Conservation (phyloP, 2,888 invertebrate species). For the Panorpa germanica region DNA sequence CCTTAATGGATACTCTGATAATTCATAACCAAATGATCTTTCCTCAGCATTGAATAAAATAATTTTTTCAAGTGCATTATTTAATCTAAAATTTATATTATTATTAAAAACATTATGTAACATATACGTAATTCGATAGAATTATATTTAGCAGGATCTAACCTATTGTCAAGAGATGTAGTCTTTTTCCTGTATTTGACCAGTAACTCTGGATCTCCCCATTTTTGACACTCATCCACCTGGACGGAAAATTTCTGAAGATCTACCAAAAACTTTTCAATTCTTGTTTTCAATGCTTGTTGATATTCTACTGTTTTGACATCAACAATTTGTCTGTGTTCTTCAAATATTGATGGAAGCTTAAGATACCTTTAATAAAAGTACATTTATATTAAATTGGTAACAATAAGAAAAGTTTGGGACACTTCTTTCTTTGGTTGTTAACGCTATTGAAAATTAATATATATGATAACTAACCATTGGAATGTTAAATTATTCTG, state of each 20-base stretch:
- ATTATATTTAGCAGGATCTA: slow-evolving; percentile 12
- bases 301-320: slow-evolving; percentile 77
- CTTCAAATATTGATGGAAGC: slow-evolving; percentile 64
- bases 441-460: slow-evolving; percentile 1
- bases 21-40: slow-evolving; percentile 67
- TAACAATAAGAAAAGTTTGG: neutral
- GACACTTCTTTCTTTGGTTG: neutral
- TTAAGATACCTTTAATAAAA: slow-evolving; percentile 39
- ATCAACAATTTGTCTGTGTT: slow-evolving; percentile 60
- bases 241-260: slow-evolving; percentile 60
- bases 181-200: slow-evolving; percentile 69
- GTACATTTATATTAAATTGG: neutral
- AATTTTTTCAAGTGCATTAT: slow-evolving; percentile 56
- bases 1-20: slow-evolving; percentile 73
- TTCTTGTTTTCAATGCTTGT: slow-evolving; percentile 53
- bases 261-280: slow-evolving; percentile 67
- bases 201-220: slow-evolving; percentile 71
- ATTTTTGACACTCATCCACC: slow-evolving; percentile 69
- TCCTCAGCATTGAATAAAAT: slow-evolving; percentile 88
- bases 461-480: slow-evolving; percentile 44
- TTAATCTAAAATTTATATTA: slow-evolving; percentile 28
- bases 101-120: slow-evolving; percentile 2
- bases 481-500: slow-evolving; percentile 75
- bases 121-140: slow-evolving; percentile 8
- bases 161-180: slow-evolving; percentile 52